Percentiles rank a stretch among this genome's conserved stretches.
phyloP scores from a whole-genome alignment of 2,888 invertebrate species.

The Balanococcus diminutus region DNA sequence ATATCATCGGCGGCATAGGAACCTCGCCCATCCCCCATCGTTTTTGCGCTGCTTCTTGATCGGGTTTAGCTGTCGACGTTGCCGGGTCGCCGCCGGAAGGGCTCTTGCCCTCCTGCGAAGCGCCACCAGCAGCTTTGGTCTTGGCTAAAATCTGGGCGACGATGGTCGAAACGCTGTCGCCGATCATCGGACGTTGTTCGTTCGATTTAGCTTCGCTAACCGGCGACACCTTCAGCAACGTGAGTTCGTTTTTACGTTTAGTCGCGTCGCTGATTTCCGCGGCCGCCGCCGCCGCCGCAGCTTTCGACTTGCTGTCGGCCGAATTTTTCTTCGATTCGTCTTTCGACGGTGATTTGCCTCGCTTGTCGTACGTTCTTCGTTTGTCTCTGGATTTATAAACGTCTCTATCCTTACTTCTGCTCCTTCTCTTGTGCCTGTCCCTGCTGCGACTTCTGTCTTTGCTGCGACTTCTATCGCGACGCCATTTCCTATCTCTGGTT shows the following conservation, averaged over 20 bases:
- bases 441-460: constrained; percentile 68
- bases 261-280: too few relatives aligned
- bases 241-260: neutral
- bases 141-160: neutral
- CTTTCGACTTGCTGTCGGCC: neutral
- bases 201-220: neutral
- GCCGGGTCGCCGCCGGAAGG: neutral
- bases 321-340: constrained; percentile 8
- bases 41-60: neutral
- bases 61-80: neutral
- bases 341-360: constrained; percentile 48
- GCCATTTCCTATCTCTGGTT: constrained; percentile 24
- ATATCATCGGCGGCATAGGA: constrained; percentile 14
- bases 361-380: constrained; percentile 55
- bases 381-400: constrained; percentile 54
- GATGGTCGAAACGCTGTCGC: neutral
- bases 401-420: constrained; percentile 65
- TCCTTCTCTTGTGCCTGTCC: constrained; percentile 63
- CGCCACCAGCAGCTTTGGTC: neutral
- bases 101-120: neutral
- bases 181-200: neutral
- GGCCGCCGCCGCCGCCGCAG: too few relatives aligned
- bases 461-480: constrained; percentile 61
- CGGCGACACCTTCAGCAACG: neutral
- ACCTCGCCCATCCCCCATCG: neutral